phyloP scores from a whole-genome alignment of 2,888 invertebrate genomes.

The Andricus quercusramuli region DNA sequence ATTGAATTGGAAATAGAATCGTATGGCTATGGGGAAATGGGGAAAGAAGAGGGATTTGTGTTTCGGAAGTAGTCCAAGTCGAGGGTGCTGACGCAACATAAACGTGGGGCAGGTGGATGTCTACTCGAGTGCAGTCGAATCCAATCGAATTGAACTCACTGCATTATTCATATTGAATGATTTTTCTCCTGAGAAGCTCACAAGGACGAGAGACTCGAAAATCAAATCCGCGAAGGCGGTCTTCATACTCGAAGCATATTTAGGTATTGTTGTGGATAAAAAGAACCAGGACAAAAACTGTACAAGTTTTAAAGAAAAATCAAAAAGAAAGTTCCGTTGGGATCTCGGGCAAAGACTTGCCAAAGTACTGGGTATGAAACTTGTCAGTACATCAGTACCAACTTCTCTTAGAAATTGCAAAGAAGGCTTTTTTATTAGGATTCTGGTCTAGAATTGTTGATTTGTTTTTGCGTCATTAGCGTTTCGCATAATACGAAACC shows the following conservation, averaged over 20 bases:
- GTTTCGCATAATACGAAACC: no score
- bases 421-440: no score
- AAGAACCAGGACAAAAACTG: background rate
- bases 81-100: conserved; percentile 44
- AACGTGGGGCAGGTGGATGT: conserved; percentile 40
- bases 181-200: conserved; percentile 45
- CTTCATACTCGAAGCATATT: conserved; percentile 11
- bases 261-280: background rate
- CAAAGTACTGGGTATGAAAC: no score
- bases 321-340: no score
- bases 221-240: background rate
- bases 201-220: background rate
- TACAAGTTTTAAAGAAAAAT: background rate
- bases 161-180: conserved; percentile 68
- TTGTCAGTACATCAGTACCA: no score
- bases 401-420: no score
- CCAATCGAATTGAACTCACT: conserved; percentile 65
- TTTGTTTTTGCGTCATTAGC: no score
- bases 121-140: conserved; percentile 53
- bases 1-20: conserved; percentile 69
- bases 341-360: no score
- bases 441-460: no score
- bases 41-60: conserved; percentile 57
- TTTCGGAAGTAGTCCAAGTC: conserved; percentile 66
- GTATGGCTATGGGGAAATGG: conserved; percentile 26